Conservation (phyloP, 2,797 vertebrate genomes). For the Cyprinodon diabolis region DNA sequence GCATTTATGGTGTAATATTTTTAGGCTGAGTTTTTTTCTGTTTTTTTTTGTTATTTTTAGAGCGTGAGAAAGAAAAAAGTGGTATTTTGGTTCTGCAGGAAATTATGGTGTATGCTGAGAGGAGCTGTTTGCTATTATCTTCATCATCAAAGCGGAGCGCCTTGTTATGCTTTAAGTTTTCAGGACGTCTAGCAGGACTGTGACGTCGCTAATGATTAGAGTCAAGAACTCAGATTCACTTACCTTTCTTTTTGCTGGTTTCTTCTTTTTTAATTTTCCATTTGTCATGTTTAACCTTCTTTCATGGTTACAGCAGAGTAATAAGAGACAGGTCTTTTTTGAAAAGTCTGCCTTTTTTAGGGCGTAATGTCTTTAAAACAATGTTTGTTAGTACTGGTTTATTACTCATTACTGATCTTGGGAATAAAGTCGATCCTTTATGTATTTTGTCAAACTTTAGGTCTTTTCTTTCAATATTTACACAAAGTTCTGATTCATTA, state of each 20-base stretch:
- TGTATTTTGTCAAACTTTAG: slow-evolving; percentile 14
- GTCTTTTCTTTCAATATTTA: slow-evolving; percentile 20
- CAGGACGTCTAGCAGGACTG: slow-evolving; percentile 48
- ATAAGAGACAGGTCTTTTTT: neutral
- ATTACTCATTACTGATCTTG: slow-evolving; percentile 4
- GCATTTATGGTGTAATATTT: slow-evolving; percentile 22
- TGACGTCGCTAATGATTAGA: slow-evolving; percentile 59
- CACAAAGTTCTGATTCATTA: slow-evolving; percentile 26
- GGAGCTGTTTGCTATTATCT: slow-evolving; percentile 56
- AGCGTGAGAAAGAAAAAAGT: slow-evolving; percentile 1
- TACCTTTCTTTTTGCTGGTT: neutral
- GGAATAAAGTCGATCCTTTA: slow-evolving; percentile 13
- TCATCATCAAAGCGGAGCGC: slow-evolving; percentile 39
- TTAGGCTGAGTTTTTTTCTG: slow-evolving; percentile 29
- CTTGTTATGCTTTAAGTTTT: slow-evolving; percentile 30
- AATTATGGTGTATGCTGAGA: slow-evolving; percentile 30
- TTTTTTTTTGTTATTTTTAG: neutral
- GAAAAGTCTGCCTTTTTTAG: slow-evolving; percentile 14
- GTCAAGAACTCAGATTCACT: slow-evolving; percentile 19
- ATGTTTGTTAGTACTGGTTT: neutral
- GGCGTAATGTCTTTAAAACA: slow-evolving; percentile 17
- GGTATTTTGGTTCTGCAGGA: slow-evolving; percentile 1
- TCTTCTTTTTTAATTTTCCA: slow-evolving; percentile 2
- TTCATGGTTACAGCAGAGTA: slow-evolving; percentile 8
- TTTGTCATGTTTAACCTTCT: slow-evolving; percentile 10